Conservation (phyloP, 2,797 vertebrate genomes). For the Eidolon dupreanum region DNA sequence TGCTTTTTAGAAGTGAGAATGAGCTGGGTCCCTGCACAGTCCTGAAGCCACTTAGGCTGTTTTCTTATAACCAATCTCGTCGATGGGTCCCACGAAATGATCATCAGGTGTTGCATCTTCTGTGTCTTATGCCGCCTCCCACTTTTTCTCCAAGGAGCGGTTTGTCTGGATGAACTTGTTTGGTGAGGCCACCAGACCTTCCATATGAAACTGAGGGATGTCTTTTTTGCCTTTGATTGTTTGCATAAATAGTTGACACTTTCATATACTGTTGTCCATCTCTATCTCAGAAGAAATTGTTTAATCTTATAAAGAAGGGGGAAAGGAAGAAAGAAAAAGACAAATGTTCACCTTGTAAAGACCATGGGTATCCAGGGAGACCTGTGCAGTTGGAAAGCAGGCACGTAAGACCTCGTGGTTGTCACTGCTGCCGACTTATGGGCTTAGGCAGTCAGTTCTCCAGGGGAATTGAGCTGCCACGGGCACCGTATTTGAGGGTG, state of each 20-base stretch:
- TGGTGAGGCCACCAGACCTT: neutral
- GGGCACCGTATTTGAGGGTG: neutral
- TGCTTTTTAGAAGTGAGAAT: neutral
- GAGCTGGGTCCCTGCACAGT: too few species aligned
- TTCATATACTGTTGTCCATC: neutral
- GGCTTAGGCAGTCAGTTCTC: neutral
- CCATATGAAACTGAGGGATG: neutral
- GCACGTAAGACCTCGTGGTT: neutral
- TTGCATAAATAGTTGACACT: neutral
- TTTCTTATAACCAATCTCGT: neutral
- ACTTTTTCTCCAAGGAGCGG: neutral
- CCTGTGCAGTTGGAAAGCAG: neutral
- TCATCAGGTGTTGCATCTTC: neutral
- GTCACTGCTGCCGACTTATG: neutral
- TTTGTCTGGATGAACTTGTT: constrained; percentile 59
- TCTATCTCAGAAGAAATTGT: neutral
- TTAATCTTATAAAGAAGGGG: neutral
- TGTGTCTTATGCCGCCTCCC: neutral
- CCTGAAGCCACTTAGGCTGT: neutral
- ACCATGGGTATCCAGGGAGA: neutral
- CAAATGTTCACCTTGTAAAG: neutral
- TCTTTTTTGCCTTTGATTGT: neutral
- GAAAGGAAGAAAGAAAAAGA: neutral
- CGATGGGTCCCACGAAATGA: neutral
- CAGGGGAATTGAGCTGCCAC: neutral